These are phyloP conservation scores for Orussus abietinus DNA, from an alignment of 1,140 invertebrate species.

Conservation along the genomic window DNA sequence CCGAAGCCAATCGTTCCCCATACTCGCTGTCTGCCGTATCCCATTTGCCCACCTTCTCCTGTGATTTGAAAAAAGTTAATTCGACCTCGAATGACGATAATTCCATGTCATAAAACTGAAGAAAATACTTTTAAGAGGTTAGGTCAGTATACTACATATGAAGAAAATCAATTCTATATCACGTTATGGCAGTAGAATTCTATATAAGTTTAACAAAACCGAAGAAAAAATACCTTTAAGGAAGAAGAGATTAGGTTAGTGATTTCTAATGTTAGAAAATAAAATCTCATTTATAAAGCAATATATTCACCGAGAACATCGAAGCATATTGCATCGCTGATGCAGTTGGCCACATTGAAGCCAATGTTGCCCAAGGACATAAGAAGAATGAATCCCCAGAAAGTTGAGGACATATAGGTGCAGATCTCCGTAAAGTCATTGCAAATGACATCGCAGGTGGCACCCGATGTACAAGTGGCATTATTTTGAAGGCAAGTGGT, in stretches of 20 bases:
- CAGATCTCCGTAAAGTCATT: conserved; percentile 21
- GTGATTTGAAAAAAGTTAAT: background rate
- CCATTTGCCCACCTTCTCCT: conserved; percentile 60
- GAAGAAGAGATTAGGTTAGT: no score
- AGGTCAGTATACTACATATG: no score
- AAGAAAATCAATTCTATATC: no score
- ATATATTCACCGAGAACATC: conserved; percentile 66
- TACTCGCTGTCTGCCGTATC: conserved; percentile 72
- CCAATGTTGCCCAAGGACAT: conserved; percentile 69
- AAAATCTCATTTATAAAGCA: no score
- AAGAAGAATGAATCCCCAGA: conserved; percentile 69
- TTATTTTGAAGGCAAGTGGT: conserved; percentile 20
- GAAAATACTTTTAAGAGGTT: no score
- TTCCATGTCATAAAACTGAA: no score
- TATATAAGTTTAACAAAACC: no score
- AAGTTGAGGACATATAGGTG: conserved; percentile 58
- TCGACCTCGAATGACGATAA: background rate
- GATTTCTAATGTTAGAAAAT: no score
- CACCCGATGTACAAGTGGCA: conserved; percentile 7
- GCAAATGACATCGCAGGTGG: conserved; percentile 25
- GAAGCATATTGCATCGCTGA: conserved; percentile 77
- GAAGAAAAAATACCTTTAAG: no score
- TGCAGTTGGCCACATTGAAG: conserved; percentile 73
- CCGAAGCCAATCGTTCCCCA: conserved; percentile 78
- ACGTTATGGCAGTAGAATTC: no score